Evolutionary conservation across 2,888 invertebrate genomes (phyloP).

Genomic region (Cephus spinipes): DNA sequence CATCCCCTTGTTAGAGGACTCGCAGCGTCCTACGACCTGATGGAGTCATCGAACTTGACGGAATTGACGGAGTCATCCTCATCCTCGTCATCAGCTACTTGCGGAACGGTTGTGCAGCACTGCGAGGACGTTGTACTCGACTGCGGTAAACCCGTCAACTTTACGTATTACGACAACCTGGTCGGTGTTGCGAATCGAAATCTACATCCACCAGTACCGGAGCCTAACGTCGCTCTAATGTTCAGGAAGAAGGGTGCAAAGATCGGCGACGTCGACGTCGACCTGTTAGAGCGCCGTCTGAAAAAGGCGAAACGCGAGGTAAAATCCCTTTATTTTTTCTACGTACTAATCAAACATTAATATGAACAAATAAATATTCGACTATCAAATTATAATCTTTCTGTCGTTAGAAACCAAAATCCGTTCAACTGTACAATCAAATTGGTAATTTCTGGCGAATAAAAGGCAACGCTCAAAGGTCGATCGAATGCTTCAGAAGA

Average conservation of each 20-base stretch:
- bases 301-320: slow-evolving; percentile 83
- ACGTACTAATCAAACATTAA: neutral
- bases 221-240: slow-evolving; percentile 82
- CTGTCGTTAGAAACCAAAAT: slow-evolving; percentile 77
- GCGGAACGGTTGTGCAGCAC: slow-evolving; percentile 51
- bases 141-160: slow-evolving; percentile 88
- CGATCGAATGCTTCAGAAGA: slow-evolving; percentile 90
- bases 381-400: neutral
- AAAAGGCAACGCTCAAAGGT: slow-evolving; percentile 86
- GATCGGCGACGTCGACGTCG: slow-evolving; percentile 79
- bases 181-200: slow-evolving; percentile 87
- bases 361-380: neutral
- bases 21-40: slow-evolving; percentile 56
- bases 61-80: slow-evolving; percentile 32
- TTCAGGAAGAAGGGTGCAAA: slow-evolving; percentile 76
- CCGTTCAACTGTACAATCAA: slow-evolving; percentile 87
- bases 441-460: slow-evolving; percentile 94
- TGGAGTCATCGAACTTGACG: slow-evolving; percentile 55
- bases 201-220: slow-evolving; percentile 86
- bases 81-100: slow-evolving; percentile 38
- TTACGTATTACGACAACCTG: slow-evolving; percentile 89
- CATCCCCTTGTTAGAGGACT: slow-evolving; percentile 62
- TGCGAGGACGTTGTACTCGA: slow-evolving; percentile 77
- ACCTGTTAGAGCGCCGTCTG: slow-evolving; percentile 78
- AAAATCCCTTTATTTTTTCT: slow-evolving; percentile 22